phyloP scores from a whole-genome alignment of 2,888 invertebrate species.

The Pristionchus arcanus region DNA sequence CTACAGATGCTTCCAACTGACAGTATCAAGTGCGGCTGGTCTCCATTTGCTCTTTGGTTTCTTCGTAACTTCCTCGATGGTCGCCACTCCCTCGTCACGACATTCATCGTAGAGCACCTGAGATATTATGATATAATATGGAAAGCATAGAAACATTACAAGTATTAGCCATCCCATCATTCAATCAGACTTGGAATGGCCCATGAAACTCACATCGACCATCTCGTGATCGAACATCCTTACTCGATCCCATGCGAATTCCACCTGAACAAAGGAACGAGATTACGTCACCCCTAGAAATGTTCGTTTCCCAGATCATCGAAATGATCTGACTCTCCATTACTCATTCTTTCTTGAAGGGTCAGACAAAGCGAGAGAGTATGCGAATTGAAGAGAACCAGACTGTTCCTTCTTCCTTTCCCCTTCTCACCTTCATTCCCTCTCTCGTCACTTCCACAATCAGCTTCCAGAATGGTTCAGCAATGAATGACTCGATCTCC shows the following conservation, averaged over 20 bases:
- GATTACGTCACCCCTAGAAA: neutral
- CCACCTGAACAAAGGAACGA: constrained; percentile 57
- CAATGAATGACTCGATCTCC: constrained; percentile 84
- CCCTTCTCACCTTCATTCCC: constrained; percentile 59
- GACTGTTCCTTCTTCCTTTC: neutral
- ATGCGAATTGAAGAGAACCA: neutral
- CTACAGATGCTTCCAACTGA: constrained; percentile 82
- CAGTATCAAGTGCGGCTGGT: constrained; percentile 93
- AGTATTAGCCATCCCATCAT: no score
- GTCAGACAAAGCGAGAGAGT: no score
- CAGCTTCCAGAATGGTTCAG: constrained; percentile 97
- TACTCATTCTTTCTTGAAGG: no score
- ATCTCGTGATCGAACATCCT: constrained; percentile 89
- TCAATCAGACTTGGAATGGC: neutral
- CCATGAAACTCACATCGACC: constrained; percentile 83
- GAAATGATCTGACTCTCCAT: neutral
- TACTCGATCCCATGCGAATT: constrained; percentile 74
- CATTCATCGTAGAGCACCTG: constrained; percentile 72
- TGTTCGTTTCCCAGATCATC: neutral
- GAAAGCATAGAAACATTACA: neutral
- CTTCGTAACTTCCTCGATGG: constrained; percentile 83
- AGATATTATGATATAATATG: neutral
- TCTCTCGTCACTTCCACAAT: constrained; percentile 77
- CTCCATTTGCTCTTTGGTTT: constrained; percentile 97
- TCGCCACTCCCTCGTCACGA: constrained; percentile 73